Evolutionary conservation across 2,797 vertebrate genomes (phyloP).

Genomic region (Rachycentron canadum): DNA sequence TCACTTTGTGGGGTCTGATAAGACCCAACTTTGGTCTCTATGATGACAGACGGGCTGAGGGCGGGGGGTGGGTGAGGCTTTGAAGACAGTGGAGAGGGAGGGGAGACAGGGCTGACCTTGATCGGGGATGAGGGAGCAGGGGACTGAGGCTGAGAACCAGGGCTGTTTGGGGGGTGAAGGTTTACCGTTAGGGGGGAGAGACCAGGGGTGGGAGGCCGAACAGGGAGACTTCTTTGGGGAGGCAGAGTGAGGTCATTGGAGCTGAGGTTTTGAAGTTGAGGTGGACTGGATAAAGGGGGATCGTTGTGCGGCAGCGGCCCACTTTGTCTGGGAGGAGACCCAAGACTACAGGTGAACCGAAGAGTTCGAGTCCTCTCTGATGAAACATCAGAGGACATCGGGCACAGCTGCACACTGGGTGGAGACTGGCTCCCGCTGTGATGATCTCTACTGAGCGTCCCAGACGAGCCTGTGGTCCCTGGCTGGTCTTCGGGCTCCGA

Average conservation of each 20-base stretch:
- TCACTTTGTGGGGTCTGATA: constrained; percentile 62
- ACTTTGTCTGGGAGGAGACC: constrained; percentile 43
- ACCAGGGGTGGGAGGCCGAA: constrained; percentile 78
- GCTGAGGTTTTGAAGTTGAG: constrained; percentile 30
- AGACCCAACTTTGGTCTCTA: constrained; percentile 62
- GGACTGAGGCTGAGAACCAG: constrained; percentile 65
- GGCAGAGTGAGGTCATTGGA: constrained; percentile 33
- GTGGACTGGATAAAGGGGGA: constrained; percentile 4
- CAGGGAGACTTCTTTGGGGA: constrained; percentile 61
- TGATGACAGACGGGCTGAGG: constrained; percentile 74
- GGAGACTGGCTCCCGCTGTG: constrained; percentile 50
- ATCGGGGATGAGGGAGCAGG: constrained; percentile 57
- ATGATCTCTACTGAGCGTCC: constrained; percentile 43
- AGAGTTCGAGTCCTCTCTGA: constrained; percentile 46
- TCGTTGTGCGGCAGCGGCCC: constrained; percentile 11
- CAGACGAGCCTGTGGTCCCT: constrained; percentile 20
- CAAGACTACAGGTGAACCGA: constrained; percentile 29
- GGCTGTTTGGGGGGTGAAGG: constrained; percentile 62
- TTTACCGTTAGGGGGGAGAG: constrained; percentile 77
- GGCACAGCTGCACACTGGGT: constrained; percentile 38
- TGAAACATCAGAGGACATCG: constrained; percentile 33
- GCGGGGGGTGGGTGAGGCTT: constrained; percentile 57
- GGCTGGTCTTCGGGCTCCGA: constrained; percentile 31
- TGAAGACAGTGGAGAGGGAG: constrained; percentile 52
- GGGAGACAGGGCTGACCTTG: constrained; percentile 48